Conservation (phyloP, 2,888 invertebrate genomes). For the Cistogaster globosa region DNA sequence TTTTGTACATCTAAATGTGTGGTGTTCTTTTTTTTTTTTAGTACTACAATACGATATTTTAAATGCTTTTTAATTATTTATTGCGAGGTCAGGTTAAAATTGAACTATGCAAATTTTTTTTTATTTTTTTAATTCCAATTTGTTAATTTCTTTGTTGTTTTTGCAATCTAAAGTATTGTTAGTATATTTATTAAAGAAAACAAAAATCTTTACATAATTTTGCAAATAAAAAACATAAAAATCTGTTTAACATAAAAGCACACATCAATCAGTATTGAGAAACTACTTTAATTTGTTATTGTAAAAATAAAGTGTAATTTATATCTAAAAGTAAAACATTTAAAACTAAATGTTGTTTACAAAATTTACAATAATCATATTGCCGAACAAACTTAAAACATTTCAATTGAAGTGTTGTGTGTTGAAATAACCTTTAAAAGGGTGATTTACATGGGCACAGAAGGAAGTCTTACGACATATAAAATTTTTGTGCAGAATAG, state of each 20-base stretch:
- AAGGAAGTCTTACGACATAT: too few species aligned
- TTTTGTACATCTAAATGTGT: conserved; percentile 63
- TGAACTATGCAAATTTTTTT: conserved; percentile 16
- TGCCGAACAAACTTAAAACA: conserved; percentile 20
- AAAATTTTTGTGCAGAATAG: too few species aligned
- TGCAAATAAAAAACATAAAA: conserved; percentile 53
- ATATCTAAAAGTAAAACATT: conserved; percentile 42
- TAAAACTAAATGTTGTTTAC: conserved; percentile 36
- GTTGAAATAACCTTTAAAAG: conserved; percentile 5
- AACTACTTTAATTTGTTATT: conserved; percentile 56
- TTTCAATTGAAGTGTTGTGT: conserved; percentile 9
- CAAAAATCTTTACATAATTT: conserved; percentile 44
- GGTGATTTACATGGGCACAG: too few species aligned
- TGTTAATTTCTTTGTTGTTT: conserved; percentile 13
- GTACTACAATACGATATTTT: conserved; percentile 64
- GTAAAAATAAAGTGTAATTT: conserved; percentile 35
- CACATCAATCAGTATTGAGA: conserved; percentile 64
- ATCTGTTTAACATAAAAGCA: conserved; percentile 58
- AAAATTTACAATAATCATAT: conserved; percentile 56
- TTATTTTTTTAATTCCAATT: conserved; percentile 28
- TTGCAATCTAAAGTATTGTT: conserved; percentile 64
- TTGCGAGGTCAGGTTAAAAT: conserved; percentile 56
- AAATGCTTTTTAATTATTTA: conserved; percentile 57
- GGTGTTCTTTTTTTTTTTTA: conserved; percentile 48
- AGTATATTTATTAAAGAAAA: conserved; percentile 34